Evolutionary conservation across 2,113 vertebrate genomes (phyloP), one percentile per base, ranked within the genome.

Genomic region (Seriola rivoliana): DNA sequence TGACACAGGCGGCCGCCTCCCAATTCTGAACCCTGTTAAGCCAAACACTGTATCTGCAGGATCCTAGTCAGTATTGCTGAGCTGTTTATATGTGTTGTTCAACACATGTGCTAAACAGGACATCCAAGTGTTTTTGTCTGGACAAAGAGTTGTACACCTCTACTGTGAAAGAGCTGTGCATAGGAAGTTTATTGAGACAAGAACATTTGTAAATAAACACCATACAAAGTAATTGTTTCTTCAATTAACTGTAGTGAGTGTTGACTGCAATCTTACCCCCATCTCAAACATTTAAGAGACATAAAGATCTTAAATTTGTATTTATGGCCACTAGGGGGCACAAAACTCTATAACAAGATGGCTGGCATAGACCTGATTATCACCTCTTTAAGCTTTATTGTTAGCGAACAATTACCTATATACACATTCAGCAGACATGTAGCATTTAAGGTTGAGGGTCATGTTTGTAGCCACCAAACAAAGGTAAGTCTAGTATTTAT

Each of bases 61-160:
- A 57, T 59, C 29, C 42, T 3, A 23, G 64, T 55, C 10, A n/a
- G 81, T 87, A 54, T 62, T 58, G 19, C 71, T 48, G 67, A 70
- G 34, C 44, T 54, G 25, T 77, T 80, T 23, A 29, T 50, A 62
- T 50, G 21, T 34, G 12, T 19, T 71, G n/a, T 59, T 83, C 44
- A 34, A 78, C 62, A 48, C 59, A 70, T 66, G 46, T 77, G 77
- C 68, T 73, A 69, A 87, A 64, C n/a, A 74, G n/a, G 42, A 75
- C 54, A 42, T 1, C 40, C 40, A 84, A 21, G 23, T 38, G 42
- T 50, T 66, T 19, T 52, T 46, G 6, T 58, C 63, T 74, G 29
- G 65, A 79, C 19, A 40, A 76, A 62, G 67, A 40, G 0, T 21
- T 68, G 19, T 12, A 77, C 9, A 46, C 59, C 40, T 42, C 40